Conservation (phyloP, 1,140 invertebrate species). For the Tetranychus urticae region DNA sequence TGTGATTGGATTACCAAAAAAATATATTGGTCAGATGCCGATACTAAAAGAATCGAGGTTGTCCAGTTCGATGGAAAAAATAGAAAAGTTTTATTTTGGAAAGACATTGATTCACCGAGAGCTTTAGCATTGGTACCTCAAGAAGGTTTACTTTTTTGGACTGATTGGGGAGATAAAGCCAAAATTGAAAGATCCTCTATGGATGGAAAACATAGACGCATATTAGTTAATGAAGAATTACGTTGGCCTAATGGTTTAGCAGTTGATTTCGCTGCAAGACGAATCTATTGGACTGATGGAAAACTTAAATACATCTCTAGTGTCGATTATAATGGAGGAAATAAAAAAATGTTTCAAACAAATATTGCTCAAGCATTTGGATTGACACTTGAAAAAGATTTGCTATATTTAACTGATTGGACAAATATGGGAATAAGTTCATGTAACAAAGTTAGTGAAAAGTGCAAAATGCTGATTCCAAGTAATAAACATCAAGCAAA, state of each 20-base stretch:
- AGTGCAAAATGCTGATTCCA: slow-evolving; percentile 16
- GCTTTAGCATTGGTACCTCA: slow-evolving; percentile 83
- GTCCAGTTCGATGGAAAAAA: slow-evolving; percentile 37
- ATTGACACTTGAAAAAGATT: slow-evolving; percentile 39
- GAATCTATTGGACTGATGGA: slow-evolving; percentile 29
- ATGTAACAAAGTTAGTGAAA: slow-evolving; percentile 24
- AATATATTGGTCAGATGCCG: slow-evolving; percentile 84
- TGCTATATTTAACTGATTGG: slow-evolving; percentile 79
- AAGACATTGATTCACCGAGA: slow-evolving; percentile 63
- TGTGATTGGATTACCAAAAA: slow-evolving; percentile 91
- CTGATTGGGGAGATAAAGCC: slow-evolving; percentile 69
- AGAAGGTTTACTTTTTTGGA: slow-evolving; percentile 63
- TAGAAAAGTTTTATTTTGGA: slow-evolving; percentile 54
- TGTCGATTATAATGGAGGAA: slow-evolving; percentile 58
- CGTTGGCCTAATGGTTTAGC: slow-evolving; percentile 70
- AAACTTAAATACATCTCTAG: slow-evolving; percentile 28
- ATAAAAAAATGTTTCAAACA: slow-evolving; percentile 36
- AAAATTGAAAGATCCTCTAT: slow-evolving; percentile 70
- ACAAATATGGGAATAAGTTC: slow-evolving; percentile 39
- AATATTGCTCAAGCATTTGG: slow-evolving; percentile 59
- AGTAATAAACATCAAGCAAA: not conserved
- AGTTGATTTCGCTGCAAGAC: slow-evolving; percentile 41
- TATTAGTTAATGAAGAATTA: slow-evolving; percentile 42
- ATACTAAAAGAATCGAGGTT: slow-evolving; percentile 76
- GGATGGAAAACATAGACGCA: slow-evolving; percentile 54